Evolutionary conservation across 2,797 vertebrate species (phyloP), one percentile per base, ranked within the genome.

Genomic region (Microhierax caerulescens): DNA sequence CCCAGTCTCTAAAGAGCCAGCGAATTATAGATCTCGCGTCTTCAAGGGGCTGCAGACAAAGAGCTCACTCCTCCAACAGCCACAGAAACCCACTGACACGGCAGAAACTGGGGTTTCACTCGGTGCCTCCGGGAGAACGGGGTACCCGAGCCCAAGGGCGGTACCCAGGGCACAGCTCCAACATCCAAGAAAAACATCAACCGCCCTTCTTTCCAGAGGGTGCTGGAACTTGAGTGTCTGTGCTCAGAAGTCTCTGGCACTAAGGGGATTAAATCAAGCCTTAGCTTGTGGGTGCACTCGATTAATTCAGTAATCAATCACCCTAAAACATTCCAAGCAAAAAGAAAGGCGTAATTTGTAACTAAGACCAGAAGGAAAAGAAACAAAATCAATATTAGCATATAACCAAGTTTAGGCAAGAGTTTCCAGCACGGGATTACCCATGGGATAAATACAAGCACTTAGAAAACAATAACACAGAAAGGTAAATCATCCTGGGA

Each of bases 241-340:
- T 90, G 34, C 21, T 80, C 27, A 64, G 53, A 96, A 95, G 95
- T 89, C 4, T 32, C 45, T 88, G 70, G 5, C 39, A 65, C 10
- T 70, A 67, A 82, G 25, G 70, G 57, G 34, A 95, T 43, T 95
- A 90, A 95, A 95, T 87, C 89, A 97, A 93, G 45, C 47, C n/a
- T 69, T 87, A 63, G 68, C 61, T 88, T 43, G 67, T 88, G 70
- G 77, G 63, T 92, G 23, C 34, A 73, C 85, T 85, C 15, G 1
- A 72, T 95, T 95, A 34, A 22, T 95, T 75, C 61, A 85, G 69
- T n/a, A 85, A 97, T 95, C 82, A 96, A 98, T 95, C 73, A 97
- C 59, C 60, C 79, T 90, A 93, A 96, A 96, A 84, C 59, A 87
- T 90, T 85, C 45, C 87, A 89, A 96, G 69, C 14, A 73, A 91